These are phyloP conservation scores for Perca flavescens DNA, from an alignment of 2,113 vertebrate species.

Conservation along the genomic window DNA sequence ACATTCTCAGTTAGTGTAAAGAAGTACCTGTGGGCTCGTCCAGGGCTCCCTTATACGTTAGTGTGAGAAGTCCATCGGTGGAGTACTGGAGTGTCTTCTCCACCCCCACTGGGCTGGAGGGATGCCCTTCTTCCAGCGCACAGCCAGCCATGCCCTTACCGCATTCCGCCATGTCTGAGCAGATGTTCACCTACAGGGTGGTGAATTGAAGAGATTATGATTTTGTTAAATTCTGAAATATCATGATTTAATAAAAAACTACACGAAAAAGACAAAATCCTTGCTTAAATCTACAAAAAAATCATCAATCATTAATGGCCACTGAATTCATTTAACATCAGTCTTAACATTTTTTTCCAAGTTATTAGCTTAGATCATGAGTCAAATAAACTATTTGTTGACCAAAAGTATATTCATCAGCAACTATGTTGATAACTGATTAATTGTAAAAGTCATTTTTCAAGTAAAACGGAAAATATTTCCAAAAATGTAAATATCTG, in stretches of 20 bases:
- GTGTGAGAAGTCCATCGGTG: slow-evolving; percentile 87
- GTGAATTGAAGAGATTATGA: background rate
- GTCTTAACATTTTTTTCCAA: no score
- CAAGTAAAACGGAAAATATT: no score
- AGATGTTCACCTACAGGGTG: slow-evolving; percentile 89
- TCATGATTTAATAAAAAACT: background rate
- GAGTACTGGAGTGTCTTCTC: slow-evolving; percentile 89
- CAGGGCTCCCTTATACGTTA: slow-evolving; percentile 88
- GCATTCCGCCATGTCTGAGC: slow-evolving; percentile 81
- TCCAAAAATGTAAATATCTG: no score
- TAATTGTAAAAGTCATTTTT: no score
- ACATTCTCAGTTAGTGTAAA: background rate
- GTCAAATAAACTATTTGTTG: no score
- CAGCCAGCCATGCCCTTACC: slow-evolving; percentile 88
- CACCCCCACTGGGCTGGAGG: slow-evolving; percentile 81
- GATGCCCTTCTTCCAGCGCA: slow-evolving; percentile 77
- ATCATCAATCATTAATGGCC: no score
- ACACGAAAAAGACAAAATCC: no score
- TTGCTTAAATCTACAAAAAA: no score
- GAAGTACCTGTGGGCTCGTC: slow-evolving; percentile 77
- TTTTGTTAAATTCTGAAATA: background rate
- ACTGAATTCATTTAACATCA: no score
- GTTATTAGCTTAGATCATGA: no score
- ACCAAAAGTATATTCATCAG: no score
- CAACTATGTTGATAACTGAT: no score